Percentiles rank a stretch among this genome's conserved stretches.
Evolutionary conservation across 2,113 vertebrate species (phyloP).

Genomic region (Lamprotornis superbus): DNA sequence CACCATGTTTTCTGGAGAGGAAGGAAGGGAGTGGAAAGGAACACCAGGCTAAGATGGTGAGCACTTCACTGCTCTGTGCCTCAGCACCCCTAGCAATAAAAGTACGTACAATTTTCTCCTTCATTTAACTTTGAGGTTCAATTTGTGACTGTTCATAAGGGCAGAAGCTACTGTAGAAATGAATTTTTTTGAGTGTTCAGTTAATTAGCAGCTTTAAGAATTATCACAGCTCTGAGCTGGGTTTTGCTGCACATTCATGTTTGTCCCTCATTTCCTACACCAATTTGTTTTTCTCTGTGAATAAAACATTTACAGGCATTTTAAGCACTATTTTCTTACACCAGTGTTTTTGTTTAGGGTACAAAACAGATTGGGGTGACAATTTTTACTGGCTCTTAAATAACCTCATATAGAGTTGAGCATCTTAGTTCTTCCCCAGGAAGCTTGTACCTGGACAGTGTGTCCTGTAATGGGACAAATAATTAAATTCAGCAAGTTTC

Average conservation of each 20-base stretch:
- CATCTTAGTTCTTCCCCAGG: background rate
- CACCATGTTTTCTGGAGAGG: background rate
- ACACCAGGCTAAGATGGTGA: background rate
- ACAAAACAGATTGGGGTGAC: background rate
- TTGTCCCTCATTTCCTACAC: background rate
- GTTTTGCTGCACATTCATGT: rapidly evolving
- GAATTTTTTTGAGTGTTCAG: background rate
- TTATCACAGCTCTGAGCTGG: background rate
- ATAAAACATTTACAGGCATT: background rate
- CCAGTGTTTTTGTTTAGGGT: background rate
- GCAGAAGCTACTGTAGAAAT: background rate
- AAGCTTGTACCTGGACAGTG: background rate
- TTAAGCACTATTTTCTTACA: background rate
- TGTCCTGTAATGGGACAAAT: background rate
- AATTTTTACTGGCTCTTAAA: background rate
- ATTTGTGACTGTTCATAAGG: background rate
- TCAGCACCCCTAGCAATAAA: background rate
- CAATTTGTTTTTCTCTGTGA: background rate
- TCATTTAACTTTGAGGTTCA: background rate
- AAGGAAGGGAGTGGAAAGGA: background rate
- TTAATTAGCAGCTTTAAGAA: background rate
- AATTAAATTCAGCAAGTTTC: background rate
- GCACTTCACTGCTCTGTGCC: background rate
- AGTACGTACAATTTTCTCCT: background rate
- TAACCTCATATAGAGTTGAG: background rate